phyloP scores from a whole-genome alignment of 1,140 invertebrate species.

The Schmidtea mediterranea region DNA sequence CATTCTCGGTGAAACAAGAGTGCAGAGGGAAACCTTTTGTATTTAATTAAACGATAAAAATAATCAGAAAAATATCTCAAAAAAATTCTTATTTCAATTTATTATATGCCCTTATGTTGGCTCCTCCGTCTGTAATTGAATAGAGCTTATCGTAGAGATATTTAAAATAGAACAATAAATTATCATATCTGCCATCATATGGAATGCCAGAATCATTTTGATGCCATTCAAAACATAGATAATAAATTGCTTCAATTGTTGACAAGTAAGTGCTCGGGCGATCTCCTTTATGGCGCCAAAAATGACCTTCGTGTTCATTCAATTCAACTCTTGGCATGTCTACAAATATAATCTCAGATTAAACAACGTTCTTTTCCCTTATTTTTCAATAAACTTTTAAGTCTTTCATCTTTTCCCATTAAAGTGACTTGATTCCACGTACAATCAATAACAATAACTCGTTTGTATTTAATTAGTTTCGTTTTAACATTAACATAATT shows the following conservation, averaged over 20 bases:
- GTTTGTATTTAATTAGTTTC: too few relatives aligned
- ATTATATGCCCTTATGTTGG: too few relatives aligned
- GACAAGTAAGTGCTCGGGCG: background rate
- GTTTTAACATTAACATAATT: too few relatives aligned
- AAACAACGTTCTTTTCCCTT: too few relatives aligned
- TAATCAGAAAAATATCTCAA: too few relatives aligned
- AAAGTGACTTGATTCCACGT: background rate
- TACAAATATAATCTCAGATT: too few relatives aligned
- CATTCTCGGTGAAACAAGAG: too few relatives aligned
- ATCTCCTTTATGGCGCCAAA: background rate
- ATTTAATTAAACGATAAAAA: too few relatives aligned
- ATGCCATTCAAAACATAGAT: background rate
- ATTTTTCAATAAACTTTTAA: background rate
- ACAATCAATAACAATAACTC: background rate
- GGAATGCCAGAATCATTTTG: background rate
- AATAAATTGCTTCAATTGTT: constrained; percentile 1
- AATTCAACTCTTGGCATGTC: background rate
- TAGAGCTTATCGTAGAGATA: background rate
- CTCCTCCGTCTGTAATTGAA: background rate
- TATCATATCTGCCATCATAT: background rate
- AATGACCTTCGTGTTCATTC: background rate
- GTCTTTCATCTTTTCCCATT: background rate
- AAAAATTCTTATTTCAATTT: too few relatives aligned
- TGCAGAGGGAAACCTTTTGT: too few relatives aligned
- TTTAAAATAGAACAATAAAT: background rate